A percentile compares a stretch with the other conserved stretches of the same genome.
Evolutionary conservation across 1,140 invertebrate species (phyloP).

Genomic region (Meloidogyne chitwoodi): DNA sequence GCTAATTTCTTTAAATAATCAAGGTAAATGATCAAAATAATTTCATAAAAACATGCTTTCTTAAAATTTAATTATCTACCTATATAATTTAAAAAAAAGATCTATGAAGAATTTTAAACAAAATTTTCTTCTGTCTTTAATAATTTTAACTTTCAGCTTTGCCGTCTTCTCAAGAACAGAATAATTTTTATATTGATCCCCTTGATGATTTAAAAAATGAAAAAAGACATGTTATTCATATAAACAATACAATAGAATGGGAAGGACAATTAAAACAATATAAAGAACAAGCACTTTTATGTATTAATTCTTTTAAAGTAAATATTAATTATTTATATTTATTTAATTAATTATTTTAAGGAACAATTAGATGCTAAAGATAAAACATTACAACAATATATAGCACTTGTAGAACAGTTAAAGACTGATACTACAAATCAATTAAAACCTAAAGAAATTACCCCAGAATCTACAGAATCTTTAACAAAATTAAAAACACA

Average conservation of each 20-base stretch:
- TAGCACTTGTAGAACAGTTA: constrained; percentile 13
- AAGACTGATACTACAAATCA: constrained; percentile 16
- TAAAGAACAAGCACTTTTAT: constrained; percentile 4
- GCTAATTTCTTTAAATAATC: not conserved
- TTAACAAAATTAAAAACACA: not conserved
- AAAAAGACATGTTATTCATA: not conserved
- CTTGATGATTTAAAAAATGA: not conserved
- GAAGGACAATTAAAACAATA: not conserved
- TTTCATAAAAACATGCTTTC: too few species aligned
- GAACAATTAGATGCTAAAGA: constrained; percentile 21
- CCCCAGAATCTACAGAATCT: not conserved
- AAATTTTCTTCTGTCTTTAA: not conserved
- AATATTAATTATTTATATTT: not conserved
- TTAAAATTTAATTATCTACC: too few species aligned
- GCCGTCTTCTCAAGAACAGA: not conserved
- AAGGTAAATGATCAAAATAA: not conserved
- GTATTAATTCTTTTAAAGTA: constrained; percentile 6
- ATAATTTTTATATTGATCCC: not conserved
- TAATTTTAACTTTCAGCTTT: not conserved
- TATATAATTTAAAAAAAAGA: too few species aligned
- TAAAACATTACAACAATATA: constrained; percentile 13
- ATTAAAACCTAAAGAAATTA: not conserved
- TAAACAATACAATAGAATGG: constrained; percentile 17
- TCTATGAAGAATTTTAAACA: too few species aligned
- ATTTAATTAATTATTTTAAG: constrained; percentile 10